Evolutionary conservation across 1,140 invertebrate genomes (phyloP).

Genomic region (Scaptomyza hsui): DNA sequence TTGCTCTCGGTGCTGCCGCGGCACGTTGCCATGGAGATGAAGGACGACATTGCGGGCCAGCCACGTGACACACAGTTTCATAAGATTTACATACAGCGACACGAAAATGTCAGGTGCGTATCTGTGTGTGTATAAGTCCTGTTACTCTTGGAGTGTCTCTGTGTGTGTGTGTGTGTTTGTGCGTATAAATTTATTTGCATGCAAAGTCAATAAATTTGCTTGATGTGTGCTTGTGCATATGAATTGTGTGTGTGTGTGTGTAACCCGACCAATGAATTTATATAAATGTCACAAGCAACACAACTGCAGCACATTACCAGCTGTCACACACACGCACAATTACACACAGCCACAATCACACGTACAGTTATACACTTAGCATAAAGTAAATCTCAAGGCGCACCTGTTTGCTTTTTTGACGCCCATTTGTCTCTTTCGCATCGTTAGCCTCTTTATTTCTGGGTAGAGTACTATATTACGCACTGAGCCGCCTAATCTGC

Average conservation of each 20-base stretch:
- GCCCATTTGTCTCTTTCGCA: neutral
- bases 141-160: slow-evolving; percentile 11
- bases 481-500: slow-evolving; percentile 73
- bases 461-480: slow-evolving; percentile 71
- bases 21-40: slow-evolving; percentile 99
- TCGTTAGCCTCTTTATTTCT: slow-evolving; percentile 20
- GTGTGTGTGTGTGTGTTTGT: too few species aligned
- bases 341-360: slow-evolving; percentile 12
- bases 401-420: slow-evolving; percentile 63
- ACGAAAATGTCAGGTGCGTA: slow-evolving; percentile 96
- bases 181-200: slow-evolving; percentile 75
- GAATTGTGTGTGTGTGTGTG: slow-evolving; percentile 32
- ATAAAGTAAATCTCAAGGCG: slow-evolving; percentile 70
- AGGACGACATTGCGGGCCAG: slow-evolving; percentile 96
- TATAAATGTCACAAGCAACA: slow-evolving; percentile 62
- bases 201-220: slow-evolving; percentile 75
- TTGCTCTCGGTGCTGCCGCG: slow-evolving; percentile 96
- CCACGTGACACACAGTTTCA: slow-evolving; percentile 97
- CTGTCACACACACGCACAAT: slow-evolving; percentile 44
- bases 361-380: slow-evolving; percentile 18
- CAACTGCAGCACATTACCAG: slow-evolving; percentile 52
- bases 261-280: slow-evolving; percentile 69
- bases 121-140: slow-evolving; percentile 1
- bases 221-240: slow-evolving; percentile 39
- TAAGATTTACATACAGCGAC: slow-evolving; percentile 98